A percentile compares a stretch with the other conserved stretches of the same genome.
Conservation (phyloP, 2,888 invertebrate species). For the Heteropelma amictum region DNA sequence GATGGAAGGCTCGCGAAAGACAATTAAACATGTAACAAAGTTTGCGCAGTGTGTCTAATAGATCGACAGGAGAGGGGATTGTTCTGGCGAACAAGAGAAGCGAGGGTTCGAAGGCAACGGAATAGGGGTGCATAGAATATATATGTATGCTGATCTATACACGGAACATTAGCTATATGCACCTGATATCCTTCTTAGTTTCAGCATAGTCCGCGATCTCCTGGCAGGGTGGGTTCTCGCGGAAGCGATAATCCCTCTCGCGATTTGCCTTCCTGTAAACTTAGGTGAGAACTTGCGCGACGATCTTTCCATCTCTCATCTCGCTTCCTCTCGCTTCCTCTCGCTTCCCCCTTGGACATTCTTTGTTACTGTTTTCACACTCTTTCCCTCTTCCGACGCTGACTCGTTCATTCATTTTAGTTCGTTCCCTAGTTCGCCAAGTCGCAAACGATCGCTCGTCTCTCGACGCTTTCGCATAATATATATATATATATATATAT, state of each 20-base stretch:
- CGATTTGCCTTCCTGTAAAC: conserved; percentile 43
- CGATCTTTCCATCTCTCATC: not conserved
- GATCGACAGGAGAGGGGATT: conserved; percentile 19
- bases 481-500: no score
- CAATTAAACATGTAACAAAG: conserved; percentile 49
- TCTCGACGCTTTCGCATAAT: conserved; percentile 11
- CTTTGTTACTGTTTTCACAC: not conserved
- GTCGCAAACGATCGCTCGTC: conserved; percentile 28
- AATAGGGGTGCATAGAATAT: not conserved
- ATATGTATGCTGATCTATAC: not conserved
- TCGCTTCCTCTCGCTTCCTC: not conserved
- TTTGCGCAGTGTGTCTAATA: conserved; percentile 22
- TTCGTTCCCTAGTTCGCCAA: conserved; percentile 16
- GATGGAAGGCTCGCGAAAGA: conserved; percentile 35
- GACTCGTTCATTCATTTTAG: conserved; percentile 37
- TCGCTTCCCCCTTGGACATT: no score
- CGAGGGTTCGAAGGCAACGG: not conserved
- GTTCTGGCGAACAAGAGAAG: not conserved
- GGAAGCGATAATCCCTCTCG: conserved; percentile 45
- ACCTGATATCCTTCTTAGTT: conserved; percentile 42
- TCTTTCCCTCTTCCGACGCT: conserved; percentile 25
- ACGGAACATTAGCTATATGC: not conserved
- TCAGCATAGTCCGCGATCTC: conserved; percentile 20
- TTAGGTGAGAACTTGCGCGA: conserved; percentile 5
- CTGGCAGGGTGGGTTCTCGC: conserved; percentile 28